Percentiles rank a stretch among this genome's conserved stretches.
Evolutionary conservation across 2,797 vertebrate species (phyloP).

Genomic region (Arnoldichthys spilopterus): DNA sequence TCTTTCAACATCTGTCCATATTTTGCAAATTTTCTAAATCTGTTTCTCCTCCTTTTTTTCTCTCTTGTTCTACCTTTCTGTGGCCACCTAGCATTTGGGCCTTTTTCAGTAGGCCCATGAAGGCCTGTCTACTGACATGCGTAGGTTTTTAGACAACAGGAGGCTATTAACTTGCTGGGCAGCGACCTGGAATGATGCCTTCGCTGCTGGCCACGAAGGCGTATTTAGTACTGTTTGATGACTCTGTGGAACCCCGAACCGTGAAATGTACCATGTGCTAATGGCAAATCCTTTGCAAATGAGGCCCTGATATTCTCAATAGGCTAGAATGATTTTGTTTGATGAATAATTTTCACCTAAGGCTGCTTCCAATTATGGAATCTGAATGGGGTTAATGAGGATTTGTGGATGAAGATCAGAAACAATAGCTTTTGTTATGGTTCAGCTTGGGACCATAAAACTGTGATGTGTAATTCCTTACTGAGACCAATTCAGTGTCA

Average conservation of each 20-base stretch:
- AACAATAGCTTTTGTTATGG: neutral
- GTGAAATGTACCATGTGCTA: neutral
- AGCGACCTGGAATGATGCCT: conserved; percentile 29
- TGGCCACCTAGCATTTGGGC: conserved; percentile 64
- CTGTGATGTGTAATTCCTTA: neutral
- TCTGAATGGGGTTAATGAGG: neutral
- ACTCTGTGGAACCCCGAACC: neutral
- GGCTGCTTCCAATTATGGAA: neutral
- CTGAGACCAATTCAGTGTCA: neutral
- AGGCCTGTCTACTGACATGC: conserved; percentile 68
- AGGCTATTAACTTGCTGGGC: conserved; percentile 64
- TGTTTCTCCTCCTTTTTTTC: neutral
- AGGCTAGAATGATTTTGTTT: neutral
- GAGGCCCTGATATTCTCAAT: neutral
- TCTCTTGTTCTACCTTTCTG: neutral
- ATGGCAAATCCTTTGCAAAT: neutral
- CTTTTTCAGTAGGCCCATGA: conserved; percentile 64
- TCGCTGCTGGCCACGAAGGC: neutral
- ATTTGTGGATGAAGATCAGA: neutral
- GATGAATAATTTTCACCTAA: neutral
- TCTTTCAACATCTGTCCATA: neutral
- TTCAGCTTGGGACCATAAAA: neutral
- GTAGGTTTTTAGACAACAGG: conserved; percentile 63
- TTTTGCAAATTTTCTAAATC: neutral
- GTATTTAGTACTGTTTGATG: neutral